Conservation (phyloP, 1,140 invertebrate species). For the Dysdera silvatica region DNA sequence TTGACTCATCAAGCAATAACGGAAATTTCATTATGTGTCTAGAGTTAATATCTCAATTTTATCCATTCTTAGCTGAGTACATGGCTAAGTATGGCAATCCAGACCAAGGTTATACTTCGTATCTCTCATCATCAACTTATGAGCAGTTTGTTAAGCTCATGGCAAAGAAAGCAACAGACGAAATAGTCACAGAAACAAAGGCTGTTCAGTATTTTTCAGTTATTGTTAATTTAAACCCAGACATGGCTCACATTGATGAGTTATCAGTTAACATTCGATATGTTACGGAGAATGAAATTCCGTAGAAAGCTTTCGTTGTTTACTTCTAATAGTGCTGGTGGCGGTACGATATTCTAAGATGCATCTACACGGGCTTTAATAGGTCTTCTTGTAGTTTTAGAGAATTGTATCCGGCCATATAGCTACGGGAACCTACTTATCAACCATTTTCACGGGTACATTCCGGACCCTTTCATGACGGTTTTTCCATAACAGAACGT, state of each 20-base stretch:
- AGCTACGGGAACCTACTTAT: no score
- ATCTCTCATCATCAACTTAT: background rate
- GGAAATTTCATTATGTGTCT: background rate
- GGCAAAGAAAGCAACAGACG: background rate
- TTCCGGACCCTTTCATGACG: no score
- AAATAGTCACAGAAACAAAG: background rate
- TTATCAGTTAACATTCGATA: slow-evolving; percentile 27
- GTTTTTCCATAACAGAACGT: no score
- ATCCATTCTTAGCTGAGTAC: background rate
- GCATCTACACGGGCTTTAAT: no score
- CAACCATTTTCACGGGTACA: no score
- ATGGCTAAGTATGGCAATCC: slow-evolving; percentile 9
- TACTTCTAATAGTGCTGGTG: no score
- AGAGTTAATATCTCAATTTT: background rate
- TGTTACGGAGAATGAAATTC: background rate
- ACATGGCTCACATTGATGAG: slow-evolving; percentile 42
- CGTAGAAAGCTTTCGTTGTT: no score
- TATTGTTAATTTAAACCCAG: slow-evolving; percentile 42
- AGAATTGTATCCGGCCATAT: no score
- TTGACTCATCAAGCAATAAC: slow-evolving; percentile 1
- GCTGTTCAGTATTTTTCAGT: slow-evolving; percentile 41
- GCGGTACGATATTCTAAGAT: no score
- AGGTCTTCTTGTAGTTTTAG: no score
- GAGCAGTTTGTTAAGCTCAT: slow-evolving; percentile 4
- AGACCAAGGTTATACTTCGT: background rate